Percentiles rank a stretch among this genome's conserved stretches.
Conservation (phyloP, 2,113 vertebrate genomes). For the Gorsachius goisagi region DNA sequence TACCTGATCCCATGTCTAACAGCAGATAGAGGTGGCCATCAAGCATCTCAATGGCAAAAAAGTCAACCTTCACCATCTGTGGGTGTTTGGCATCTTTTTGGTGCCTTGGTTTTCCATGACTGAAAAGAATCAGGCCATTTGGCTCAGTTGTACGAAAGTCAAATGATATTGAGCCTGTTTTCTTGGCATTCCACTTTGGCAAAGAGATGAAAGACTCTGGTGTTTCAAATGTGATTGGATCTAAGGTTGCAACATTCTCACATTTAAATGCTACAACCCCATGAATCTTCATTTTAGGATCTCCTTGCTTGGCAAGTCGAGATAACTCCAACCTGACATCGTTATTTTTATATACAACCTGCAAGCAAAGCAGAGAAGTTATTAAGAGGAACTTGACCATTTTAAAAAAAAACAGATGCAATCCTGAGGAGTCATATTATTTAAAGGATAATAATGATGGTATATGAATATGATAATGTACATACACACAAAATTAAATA, state of each 20-base stretch:
- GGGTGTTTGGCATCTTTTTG: slow-evolving; percentile 92
- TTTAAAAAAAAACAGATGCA: not conserved
- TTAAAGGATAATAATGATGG: not conserved
- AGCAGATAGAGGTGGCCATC: slow-evolving; percentile 95
- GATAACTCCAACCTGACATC: slow-evolving; percentile 95
- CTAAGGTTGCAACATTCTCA: slow-evolving; percentile 95
- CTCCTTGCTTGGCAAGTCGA: slow-evolving; percentile 91
- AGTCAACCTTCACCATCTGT: slow-evolving; percentile 93
- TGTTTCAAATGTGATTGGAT: slow-evolving; percentile 97
- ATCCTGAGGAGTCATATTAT: not conserved
- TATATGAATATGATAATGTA: not conserved
- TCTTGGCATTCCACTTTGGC: slow-evolving; percentile 98
- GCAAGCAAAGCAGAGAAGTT: slow-evolving; percentile 51
- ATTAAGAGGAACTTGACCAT: not conserved
- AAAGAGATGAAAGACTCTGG: slow-evolving; percentile 94
- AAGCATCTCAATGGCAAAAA: slow-evolving; percentile 98
- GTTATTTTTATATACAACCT: slow-evolving; percentile 99
- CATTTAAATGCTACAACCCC: slow-evolving; percentile 97
- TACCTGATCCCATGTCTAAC: slow-evolving; percentile 97
- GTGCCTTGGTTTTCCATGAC: slow-evolving; percentile 92
- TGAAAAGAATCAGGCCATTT: slow-evolving; percentile 95
- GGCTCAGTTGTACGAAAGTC: slow-evolving; percentile 98
- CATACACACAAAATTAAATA: not conserved
- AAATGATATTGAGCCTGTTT: slow-evolving; percentile 97
- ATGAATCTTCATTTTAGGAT: slow-evolving; percentile 95